phyloP scores from a whole-genome alignment of 2,888 invertebrate genomes.

The Ethmia dodecea region DNA sequence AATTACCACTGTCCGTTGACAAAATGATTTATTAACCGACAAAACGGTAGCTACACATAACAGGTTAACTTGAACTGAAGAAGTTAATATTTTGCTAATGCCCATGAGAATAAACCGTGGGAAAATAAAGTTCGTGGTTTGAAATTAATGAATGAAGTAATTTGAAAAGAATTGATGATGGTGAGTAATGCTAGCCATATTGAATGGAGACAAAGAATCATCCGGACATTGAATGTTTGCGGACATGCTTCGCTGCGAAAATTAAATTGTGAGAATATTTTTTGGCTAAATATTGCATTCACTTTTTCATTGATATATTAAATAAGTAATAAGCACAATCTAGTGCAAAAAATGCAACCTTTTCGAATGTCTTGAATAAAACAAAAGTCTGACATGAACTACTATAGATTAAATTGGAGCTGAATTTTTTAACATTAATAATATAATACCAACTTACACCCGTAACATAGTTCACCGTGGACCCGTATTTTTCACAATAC shows the following conservation, averaged over 20 bases:
- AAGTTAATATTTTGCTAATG: conserved; percentile 46
- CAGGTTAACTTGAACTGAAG: conserved; percentile 13
- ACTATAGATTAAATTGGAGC: too few relatives aligned
- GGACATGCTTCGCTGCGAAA: neutral
- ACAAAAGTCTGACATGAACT: too few relatives aligned
- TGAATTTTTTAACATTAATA: too few relatives aligned
- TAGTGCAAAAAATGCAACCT: too few relatives aligned
- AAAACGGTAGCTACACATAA: conserved; percentile 22
- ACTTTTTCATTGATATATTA: too few relatives aligned
- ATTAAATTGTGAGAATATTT: too few relatives aligned
- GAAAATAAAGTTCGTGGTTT: conserved; percentile 37
- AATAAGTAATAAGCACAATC: too few relatives aligned
- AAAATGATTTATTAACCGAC: conserved; percentile 65
- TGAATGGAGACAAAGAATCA: conserved; percentile 17
- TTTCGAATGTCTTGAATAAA: too few relatives aligned
- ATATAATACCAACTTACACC: too few relatives aligned
- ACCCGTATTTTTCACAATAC: too few relatives aligned
- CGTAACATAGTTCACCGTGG: too few relatives aligned
- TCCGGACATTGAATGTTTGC: conserved; percentile 1
- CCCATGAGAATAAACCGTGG: conserved; percentile 39
- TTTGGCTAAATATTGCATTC: too few relatives aligned
- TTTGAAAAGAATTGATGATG: conserved; percentile 30
- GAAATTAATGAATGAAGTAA: conserved; percentile 34
- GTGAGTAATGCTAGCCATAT: conserved; percentile 27
- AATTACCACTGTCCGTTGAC: conserved; percentile 56